phyloP scores from a whole-genome alignment of 2,113 vertebrate species.

The Scomber colias region DNA sequence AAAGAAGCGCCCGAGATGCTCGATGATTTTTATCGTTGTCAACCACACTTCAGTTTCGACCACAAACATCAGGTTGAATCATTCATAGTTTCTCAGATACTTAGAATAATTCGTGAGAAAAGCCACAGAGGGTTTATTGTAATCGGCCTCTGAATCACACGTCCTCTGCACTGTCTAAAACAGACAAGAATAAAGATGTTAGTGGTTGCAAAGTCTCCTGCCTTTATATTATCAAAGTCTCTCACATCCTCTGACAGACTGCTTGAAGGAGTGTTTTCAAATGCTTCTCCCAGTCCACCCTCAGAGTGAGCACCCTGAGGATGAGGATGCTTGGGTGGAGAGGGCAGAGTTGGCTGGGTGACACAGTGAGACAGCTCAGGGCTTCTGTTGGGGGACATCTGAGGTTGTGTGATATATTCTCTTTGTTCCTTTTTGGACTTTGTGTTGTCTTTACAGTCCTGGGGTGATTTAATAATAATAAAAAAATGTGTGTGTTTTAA shows the following conservation, averaged over 20 bases:
- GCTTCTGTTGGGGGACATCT: conserved; percentile 10
- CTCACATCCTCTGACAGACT: conserved; percentile 9
- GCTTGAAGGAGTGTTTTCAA: conserved; percentile 27
- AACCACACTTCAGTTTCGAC: background rate
- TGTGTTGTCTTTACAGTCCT: no score
- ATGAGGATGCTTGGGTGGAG: background rate
- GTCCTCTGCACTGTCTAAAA: background rate
- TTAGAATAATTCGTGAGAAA: background rate
- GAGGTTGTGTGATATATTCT: conserved; percentile 9
- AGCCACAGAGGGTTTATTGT: background rate
- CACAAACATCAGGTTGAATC: background rate
- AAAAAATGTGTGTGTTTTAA: background rate
- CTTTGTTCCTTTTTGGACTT: background rate
- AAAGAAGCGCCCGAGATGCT: background rate
- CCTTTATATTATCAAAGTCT: conserved; percentile 19
- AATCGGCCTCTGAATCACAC: background rate
- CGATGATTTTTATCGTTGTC: background rate
- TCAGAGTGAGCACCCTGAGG: background rate
- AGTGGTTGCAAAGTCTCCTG: background rate
- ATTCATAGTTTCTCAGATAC: no score
- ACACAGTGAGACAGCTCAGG: background rate
- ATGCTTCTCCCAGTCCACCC: background rate
- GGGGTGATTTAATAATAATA: no score
- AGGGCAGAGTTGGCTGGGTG: background rate
- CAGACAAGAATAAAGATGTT: conserved; percentile 17